Evolutionary conservation across 2,888 invertebrate species (phyloP), one percentile per base, ranked within the genome.

Genomic region (Leptogaster cylindrica): DNA sequence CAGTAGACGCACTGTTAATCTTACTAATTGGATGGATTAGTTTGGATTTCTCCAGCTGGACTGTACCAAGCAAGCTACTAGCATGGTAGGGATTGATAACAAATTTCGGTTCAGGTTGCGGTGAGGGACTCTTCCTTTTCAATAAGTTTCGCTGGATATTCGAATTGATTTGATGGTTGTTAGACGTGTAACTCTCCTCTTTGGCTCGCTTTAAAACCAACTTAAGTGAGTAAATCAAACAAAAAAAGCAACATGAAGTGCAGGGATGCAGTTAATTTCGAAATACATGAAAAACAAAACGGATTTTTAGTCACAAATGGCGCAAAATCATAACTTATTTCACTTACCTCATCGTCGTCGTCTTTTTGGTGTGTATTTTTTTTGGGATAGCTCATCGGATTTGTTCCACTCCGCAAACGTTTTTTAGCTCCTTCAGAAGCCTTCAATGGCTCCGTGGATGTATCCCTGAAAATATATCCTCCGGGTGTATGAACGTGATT

Each of bases 131-230:
- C 44, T 65, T 52, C 28, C 51, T 50, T 52, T 52, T 51, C 3
- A 10, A 16, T 16, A 31, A 5, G 16, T 16, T 18, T 12, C 41
- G n/a, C 25, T 18, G 28, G n/a, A 25, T 41, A 14, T 14, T 25
- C 12, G n/a, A 12, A 20, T 18, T 58, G 20, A 33, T 44, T 16
- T 20, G 39, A 48, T 51, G 33, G 18, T 7, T 36, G 44, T 33
- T 51, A 64, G 65, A 39, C 64, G 52, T 28, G 50, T 31, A 44
- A 61, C 36, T 65, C 39, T 72, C 72, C 12, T 70, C 71, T 16
- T 71, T 64, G 10, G 71, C 67, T 39, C 72, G 71, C 48, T 72
- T 72, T 64, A 70, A 68, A 65, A 70, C 70, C 67, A 70, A 70
- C 70, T 71, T 66, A 46, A 50, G 14, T 48, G 50, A 66, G 55